Conservation (phyloP, 2,797 vertebrate species). For the Takifugu rubripes region DNA sequence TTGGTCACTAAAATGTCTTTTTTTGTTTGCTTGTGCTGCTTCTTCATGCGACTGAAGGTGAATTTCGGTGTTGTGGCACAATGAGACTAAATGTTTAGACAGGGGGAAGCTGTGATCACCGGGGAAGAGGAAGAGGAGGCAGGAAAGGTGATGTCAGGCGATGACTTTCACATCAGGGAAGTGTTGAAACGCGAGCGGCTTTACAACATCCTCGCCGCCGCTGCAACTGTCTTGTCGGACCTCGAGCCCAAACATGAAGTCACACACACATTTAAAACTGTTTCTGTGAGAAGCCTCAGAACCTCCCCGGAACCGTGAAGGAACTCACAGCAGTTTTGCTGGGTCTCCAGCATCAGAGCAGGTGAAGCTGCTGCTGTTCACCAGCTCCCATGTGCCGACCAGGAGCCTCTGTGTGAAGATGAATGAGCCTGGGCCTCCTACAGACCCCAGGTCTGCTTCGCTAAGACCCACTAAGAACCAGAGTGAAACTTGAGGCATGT, state of each 20-base stretch:
- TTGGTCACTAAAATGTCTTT: background rate
- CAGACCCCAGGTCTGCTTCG: slow-evolving; percentile 36
- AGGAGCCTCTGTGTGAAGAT: slow-evolving; percentile 20
- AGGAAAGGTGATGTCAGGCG: slow-evolving; percentile 41
- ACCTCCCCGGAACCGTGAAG: background rate
- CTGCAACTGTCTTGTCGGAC: slow-evolving; percentile 2
- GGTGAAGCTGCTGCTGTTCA: slow-evolving; percentile 10
- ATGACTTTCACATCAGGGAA: slow-evolving; percentile 25
- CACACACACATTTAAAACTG: background rate
- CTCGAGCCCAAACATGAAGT: slow-evolving; percentile 1
- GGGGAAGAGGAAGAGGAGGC: slow-evolving; percentile 15
- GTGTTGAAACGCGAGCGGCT: slow-evolving; percentile 38
- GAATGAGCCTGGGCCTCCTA: slow-evolving; percentile 30
- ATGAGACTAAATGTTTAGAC: slow-evolving; percentile 45
- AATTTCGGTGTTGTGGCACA: slow-evolving; percentile 18
- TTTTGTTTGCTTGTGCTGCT: slow-evolving; percentile 1
- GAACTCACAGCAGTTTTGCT: slow-evolving; percentile 24
- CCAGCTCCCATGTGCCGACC: slow-evolving; percentile 37
- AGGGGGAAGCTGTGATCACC: slow-evolving; percentile 31
- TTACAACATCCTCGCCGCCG: slow-evolving; percentile 26
- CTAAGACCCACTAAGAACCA: slow-evolving; percentile 53
- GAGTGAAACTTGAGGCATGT: slow-evolving; percentile 65
- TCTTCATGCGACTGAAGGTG: slow-evolving; percentile 4
- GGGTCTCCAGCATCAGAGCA: background rate
- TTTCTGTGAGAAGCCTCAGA: too few species aligned